Evolutionary conservation across 2,888 invertebrate genomes (phyloP).

Genomic region (Heliconius aoede): DNA sequence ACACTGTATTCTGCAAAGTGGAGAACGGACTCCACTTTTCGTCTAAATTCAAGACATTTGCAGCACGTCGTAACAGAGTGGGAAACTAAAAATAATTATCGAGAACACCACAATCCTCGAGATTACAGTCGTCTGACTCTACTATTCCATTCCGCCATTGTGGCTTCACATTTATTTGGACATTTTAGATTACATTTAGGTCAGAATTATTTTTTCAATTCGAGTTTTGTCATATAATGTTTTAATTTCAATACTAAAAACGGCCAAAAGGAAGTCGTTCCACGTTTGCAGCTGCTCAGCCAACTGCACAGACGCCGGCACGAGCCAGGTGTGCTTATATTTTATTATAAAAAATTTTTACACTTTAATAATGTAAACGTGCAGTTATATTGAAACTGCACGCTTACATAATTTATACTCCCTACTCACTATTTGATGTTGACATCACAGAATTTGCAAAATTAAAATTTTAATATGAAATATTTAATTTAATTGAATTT

Average conservation of each 20-base stretch:
- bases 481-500: neutral
- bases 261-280: conserved; percentile 36
- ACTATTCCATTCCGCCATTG: too few species aligned
- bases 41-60: too few species aligned
- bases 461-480: too few species aligned
- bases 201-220: neutral
- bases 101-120: too few species aligned
- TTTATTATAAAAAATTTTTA: neutral
- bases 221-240: conserved; percentile 7
- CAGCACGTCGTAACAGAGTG: too few species aligned
- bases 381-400: neutral
- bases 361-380: conserved; percentile 2
- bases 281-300: conserved; percentile 39
- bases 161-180: too few species aligned
- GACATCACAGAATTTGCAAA: neutral
- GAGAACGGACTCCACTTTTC: too few species aligned
- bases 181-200: neutral
- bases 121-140: too few species aligned
- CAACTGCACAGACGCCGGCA: conserved; percentile 30
- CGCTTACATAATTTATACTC: neutral
- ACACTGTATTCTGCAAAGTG: too few species aligned
- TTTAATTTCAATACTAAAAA: conserved; percentile 30
- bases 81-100: too few species aligned
- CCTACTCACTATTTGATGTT: neutral
- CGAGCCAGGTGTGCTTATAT: conserved; percentile 36